Conservation (phyloP, 2,113 vertebrate species). For the Myotis lucifugus region DNA sequence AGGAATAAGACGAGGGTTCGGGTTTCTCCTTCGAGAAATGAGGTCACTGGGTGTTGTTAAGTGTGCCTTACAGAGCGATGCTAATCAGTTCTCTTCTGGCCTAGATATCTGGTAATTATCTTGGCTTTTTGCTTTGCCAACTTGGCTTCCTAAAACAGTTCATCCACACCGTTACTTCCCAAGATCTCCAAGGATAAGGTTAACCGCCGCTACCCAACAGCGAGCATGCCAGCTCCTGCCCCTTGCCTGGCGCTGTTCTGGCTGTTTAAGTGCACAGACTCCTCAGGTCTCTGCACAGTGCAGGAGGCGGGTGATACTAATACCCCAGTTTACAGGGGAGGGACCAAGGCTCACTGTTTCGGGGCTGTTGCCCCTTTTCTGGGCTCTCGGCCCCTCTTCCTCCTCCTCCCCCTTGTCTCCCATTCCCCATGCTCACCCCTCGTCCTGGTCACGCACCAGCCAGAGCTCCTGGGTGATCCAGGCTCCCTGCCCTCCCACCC, state of each 20-base stretch:
- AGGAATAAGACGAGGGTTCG: slow-evolving; percentile 43
- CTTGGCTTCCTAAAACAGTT: slow-evolving; percentile 69
- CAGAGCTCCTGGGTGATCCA: not conserved
- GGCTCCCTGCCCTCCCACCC: not conserved
- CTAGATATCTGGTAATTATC: slow-evolving; percentile 82
- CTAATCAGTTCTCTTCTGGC: slow-evolving; percentile 79
- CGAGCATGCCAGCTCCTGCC: not conserved
- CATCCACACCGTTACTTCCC: slow-evolving; percentile 3
- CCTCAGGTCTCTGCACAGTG: not conserved
- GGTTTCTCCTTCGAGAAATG: slow-evolving; percentile 74
- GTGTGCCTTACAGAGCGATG: slow-evolving; percentile 75
- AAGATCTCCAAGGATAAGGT: not conserved
- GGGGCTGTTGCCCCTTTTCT: not conserved
- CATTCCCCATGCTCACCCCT: too few relatives aligned
- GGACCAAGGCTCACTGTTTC: not conserved
- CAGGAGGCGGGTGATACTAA: not conserved
- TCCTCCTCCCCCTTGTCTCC: too few relatives aligned
- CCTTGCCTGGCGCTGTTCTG: rapidly evolving
- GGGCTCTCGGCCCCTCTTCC: not conserved
- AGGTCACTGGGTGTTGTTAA: slow-evolving; percentile 78
- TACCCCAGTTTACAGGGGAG: too few relatives aligned
- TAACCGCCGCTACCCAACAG: not conserved
- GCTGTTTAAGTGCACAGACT: rapidly evolving
- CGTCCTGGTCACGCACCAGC: rapidly evolving
- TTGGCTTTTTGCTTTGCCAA: slow-evolving; percentile 71